phyloP scores from a whole-genome alignment of 2,888 invertebrate species.

The Incurvaria masculella region DNA sequence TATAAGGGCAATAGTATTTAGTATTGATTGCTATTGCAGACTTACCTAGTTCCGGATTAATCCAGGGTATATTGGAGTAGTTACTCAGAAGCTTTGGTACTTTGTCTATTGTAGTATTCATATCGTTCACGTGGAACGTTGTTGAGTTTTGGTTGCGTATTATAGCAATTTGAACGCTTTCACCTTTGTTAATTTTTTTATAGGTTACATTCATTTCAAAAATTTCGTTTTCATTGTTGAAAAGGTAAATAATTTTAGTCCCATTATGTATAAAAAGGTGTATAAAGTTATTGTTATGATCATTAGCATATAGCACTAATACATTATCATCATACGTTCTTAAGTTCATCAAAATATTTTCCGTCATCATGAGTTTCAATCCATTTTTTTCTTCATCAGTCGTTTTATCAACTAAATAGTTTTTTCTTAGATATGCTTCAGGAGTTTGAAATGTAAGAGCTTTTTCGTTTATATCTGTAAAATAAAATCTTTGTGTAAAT shows the following conservation, averaged over 20 bases:
- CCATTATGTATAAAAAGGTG: slow-evolving; percentile 82
- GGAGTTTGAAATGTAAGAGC: slow-evolving; percentile 83
- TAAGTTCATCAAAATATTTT: slow-evolving; percentile 83
- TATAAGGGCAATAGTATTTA: too few species aligned
- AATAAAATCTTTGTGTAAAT: slow-evolving; percentile 18
- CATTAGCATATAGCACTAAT: slow-evolving; percentile 85
- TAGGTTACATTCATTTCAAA: slow-evolving; percentile 75
- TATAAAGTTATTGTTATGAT: slow-evolving; percentile 90
- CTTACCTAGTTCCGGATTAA: slow-evolving; percentile 74
- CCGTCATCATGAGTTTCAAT: slow-evolving; percentile 70
- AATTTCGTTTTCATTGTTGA: slow-evolving; percentile 79
- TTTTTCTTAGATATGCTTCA: slow-evolving; percentile 76
- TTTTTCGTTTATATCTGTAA: slow-evolving; percentile 87
- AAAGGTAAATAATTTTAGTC: slow-evolving; percentile 77
- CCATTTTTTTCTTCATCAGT: slow-evolving; percentile 61
- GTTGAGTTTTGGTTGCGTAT: slow-evolving; percentile 69
- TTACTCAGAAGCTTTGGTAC: slow-evolving; percentile 68
- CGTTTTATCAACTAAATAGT: slow-evolving; percentile 67
- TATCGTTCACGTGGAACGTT: slow-evolving; percentile 78
- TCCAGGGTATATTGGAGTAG: slow-evolving; percentile 86
- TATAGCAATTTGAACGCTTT: slow-evolving; percentile 87
- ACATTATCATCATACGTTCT: slow-evolving; percentile 82
- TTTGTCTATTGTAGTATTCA: slow-evolving; percentile 65
- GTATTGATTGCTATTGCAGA: neutral
- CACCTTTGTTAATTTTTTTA: slow-evolving; percentile 72